Base-by-base conservation (phyloP, 1,140 invertebrate species). In the Adoxophyes honmai region DNA sequence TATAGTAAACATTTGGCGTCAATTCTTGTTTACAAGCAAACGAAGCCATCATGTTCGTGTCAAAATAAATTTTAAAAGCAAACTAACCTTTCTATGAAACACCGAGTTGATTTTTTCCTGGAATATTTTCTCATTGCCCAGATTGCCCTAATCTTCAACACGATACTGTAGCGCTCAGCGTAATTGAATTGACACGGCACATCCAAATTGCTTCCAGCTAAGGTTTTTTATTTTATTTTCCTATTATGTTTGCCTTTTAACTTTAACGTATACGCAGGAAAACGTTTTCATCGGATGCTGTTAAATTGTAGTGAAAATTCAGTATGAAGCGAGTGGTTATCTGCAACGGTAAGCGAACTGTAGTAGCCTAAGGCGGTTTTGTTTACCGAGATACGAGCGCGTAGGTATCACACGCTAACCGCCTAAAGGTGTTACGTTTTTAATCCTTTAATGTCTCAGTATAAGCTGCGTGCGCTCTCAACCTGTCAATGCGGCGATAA, bases 171-270 rank as follows among this genome's bases (percentile, higher is more conserved):
- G 65, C 69, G 67, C 65, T 69, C 66, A 61, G 59, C 67, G 66
- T 81, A 78, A 78, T 81, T 81, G 71, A 78, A 79, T 75, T 76
- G 71, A 72, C 74, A 74, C 75, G 75, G 70, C 57, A 80, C 73
- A 81, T 74, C 65, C 68, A 73, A 81, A 80, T 78, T 72, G 68
- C 69, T 73, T 74, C 55, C 55, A 70, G 62, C 59, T 62, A 74
- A 70, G 72, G 61, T 68, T 71, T 73, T 48, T 83, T 75, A 64
- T 72, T 66, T 68, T 68, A 75, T 58, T 78, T 72, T 75, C 66
- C 61, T 68, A 78, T 81, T 83, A 48, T 48, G n/a, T 48, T 48
- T 48, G n/a, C 42, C 42, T 48, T 48, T 48, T 48, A 48, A 21
- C 42, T 48, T 48, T 48, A 48, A 28, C 42, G 42, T 48, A 18